phyloP scores from a whole-genome alignment of 2,113 vertebrate species.

The Atrichornis clamosus region DNA sequence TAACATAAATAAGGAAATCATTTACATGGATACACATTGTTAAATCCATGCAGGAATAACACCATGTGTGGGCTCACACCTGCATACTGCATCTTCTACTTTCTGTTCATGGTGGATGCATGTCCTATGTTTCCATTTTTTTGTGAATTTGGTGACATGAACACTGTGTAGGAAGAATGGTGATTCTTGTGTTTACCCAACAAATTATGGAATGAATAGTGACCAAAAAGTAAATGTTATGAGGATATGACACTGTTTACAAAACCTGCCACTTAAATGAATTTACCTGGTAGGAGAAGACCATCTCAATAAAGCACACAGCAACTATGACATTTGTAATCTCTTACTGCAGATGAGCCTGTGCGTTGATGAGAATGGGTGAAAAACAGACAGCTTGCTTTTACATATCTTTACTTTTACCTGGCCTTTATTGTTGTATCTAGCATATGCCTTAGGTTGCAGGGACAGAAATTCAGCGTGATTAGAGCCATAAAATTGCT shows the following conservation, averaged over 20 bases:
- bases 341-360: background rate
- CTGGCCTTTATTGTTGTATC: background rate
- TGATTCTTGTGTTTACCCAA: background rate
- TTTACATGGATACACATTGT: background rate
- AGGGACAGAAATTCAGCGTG: background rate
- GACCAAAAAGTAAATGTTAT: background rate
- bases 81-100: accelerated
- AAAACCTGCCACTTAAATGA: background rate
- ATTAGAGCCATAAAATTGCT: background rate
- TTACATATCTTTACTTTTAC: background rate
- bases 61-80: accelerated
- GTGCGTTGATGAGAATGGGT: background rate
- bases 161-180: background rate
- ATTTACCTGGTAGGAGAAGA: background rate
- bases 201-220: background rate
- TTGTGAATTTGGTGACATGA: background rate
- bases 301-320: background rate
- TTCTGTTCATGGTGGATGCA: background rate
- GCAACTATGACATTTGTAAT: background rate
- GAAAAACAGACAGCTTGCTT: background rate
- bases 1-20: background rate
- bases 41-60: background rate
- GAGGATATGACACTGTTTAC: background rate
- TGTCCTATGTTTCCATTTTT: background rate
- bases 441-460: background rate